phyloP scores from a whole-genome alignment of 37 sponge, comb jelly and placozoan genomes.

The Spongilla lacustris region DNA sequence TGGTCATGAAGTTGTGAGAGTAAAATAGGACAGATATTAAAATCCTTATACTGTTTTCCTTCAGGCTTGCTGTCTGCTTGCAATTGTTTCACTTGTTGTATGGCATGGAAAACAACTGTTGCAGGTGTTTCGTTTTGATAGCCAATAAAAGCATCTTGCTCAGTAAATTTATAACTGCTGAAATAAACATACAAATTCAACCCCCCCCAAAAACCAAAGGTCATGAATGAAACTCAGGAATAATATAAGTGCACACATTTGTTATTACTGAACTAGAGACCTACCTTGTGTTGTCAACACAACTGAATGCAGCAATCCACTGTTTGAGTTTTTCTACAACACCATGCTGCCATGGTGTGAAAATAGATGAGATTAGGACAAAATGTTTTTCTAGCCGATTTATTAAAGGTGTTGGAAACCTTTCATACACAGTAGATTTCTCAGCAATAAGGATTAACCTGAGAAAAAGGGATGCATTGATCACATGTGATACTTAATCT shows the following conservation, averaged over 20 bases:
- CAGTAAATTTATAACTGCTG: not conserved
- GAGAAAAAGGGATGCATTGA: not conserved
- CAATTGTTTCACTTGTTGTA: not conserved
- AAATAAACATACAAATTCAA: too few relatives aligned
- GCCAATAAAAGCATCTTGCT: slow-evolving; percentile 42
- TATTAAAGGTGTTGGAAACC: slow-evolving; percentile 82
- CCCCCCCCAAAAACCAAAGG: too few relatives aligned
- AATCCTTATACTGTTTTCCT: too few relatives aligned
- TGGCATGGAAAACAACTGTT: slow-evolving; percentile 29
- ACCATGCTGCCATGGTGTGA: slow-evolving; percentile 4
- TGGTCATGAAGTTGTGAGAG: too few relatives aligned
- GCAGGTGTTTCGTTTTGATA: slow-evolving; percentile 44
- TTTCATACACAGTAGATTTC: slow-evolving; percentile 54
- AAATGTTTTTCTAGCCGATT: slow-evolving; percentile 84
- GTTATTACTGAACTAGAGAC: too few relatives aligned
- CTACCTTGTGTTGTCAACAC: not conserved
- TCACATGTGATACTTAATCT: too few relatives aligned
- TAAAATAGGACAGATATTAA: too few relatives aligned
- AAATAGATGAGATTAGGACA: slow-evolving; percentile 38
- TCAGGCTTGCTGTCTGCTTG: too few relatives aligned
- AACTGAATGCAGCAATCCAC: slow-evolving; percentile 18
- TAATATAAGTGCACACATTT: too few relatives aligned
- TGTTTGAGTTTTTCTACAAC: not conserved
- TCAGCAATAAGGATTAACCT: slow-evolving; percentile 71
- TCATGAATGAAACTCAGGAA: too few relatives aligned